These are phyloP conservation scores for Parapristionchus giblindavisi DNA, from an alignment of 2,888 invertebrate species.

Conservation along the genomic window DNA sequence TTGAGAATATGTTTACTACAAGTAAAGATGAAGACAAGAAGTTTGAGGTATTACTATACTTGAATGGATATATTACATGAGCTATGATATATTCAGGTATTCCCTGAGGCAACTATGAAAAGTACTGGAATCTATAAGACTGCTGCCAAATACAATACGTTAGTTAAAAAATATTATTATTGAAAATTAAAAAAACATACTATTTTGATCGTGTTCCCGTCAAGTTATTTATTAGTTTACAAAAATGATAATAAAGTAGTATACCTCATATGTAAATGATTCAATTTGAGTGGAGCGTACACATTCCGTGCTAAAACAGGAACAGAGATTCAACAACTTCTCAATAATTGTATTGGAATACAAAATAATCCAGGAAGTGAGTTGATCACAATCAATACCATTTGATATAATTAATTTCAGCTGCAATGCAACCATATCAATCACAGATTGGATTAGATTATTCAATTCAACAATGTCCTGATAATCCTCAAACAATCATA, in stretches of 20 bases:
- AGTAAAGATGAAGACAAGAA: slow-evolving; percentile 65
- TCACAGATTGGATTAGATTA: slow-evolving; percentile 56
- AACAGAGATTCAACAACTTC: slow-evolving; percentile 56
- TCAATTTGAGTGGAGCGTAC: slow-evolving; percentile 53
- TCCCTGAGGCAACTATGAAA: slow-evolving; percentile 67
- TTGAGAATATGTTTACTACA: slow-evolving; percentile 68
- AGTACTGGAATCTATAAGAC: slow-evolving; percentile 62
- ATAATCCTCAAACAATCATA: slow-evolving; percentile 63
- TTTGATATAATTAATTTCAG: slow-evolving; percentile 45
- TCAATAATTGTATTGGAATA: slow-evolving; percentile 61
- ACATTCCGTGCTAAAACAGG: slow-evolving; percentile 66
- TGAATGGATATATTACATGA: neutral
- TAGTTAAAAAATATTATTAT: slow-evolving; percentile 11
- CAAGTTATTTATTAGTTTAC: too few species aligned
- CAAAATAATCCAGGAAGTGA: slow-evolving; percentile 49
- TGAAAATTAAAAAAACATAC: neutral
- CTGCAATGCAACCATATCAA: slow-evolving; percentile 63
- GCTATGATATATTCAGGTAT: slow-evolving; percentile 45
- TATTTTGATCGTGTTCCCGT: too few species aligned
- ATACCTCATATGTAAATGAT: too few species aligned
- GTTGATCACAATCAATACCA: neutral
- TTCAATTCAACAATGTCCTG: slow-evolving; percentile 64
- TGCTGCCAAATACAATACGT: slow-evolving; percentile 63
- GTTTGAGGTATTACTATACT: slow-evolving; percentile 52
- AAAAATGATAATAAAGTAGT: too few species aligned